Conservation (phyloP, 1,140 invertebrate species). For the Magallana angulata region DNA sequence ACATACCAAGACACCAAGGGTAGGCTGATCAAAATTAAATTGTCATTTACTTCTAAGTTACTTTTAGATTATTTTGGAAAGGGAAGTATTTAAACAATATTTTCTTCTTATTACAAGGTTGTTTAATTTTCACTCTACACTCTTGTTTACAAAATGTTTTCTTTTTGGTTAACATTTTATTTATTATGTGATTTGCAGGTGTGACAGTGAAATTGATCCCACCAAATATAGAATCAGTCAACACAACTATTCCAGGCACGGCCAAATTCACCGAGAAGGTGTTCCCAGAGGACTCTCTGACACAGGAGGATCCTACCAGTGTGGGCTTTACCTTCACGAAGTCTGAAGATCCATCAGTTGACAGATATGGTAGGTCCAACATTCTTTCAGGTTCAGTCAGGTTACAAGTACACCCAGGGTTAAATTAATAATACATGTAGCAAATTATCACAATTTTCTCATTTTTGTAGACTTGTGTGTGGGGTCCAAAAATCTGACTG, state of each 20-base stretch:
- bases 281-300: slow-evolving; percentile 42
- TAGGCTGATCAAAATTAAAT: background rate
- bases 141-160: background rate
- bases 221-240: slow-evolving; percentile 55
- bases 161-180: background rate
- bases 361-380: slow-evolving; percentile 55
- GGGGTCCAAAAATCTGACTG: slow-evolving; percentile 30
- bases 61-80: background rate
- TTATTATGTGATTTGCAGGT: slow-evolving; percentile 40
- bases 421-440: background rate
- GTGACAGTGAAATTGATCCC: slow-evolving; percentile 57
- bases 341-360: slow-evolving; percentile 41
- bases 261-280: slow-evolving; percentile 43
- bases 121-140: background rate
- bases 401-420: too few relatives aligned
- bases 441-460: background rate
- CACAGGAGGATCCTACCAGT: slow-evolving; percentile 40
- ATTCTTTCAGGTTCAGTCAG: too few relatives aligned
- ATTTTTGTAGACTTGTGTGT: slow-evolving; percentile 55
- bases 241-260: slow-evolving; percentile 39
- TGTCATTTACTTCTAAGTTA: too few relatives aligned
- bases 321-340: slow-evolving; percentile 48
- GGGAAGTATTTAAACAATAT: background rate
- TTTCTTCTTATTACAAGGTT: background rate
- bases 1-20: slow-evolving; percentile 54